Evolutionary conservation across 2,888 invertebrate genomes (phyloP).

Genomic region (Apodemia duryi): DNA sequence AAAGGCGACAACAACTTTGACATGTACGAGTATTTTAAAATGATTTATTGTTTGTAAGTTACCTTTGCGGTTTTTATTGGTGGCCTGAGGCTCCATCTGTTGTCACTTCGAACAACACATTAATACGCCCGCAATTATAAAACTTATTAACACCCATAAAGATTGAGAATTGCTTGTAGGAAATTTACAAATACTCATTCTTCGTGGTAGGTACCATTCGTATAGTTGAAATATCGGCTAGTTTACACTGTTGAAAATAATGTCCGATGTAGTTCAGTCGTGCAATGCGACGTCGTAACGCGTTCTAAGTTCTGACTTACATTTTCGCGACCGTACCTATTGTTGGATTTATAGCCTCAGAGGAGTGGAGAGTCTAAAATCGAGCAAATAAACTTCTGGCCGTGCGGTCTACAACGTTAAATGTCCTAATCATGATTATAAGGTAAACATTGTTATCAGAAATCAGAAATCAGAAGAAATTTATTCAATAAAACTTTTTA

Average conservation of each 20-base stretch:
- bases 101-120: conserved; percentile 4
- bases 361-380: conserved; percentile 12
- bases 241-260: conserved; percentile 39
- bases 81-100: conserved; percentile 11
- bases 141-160: background rate
- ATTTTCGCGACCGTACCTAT: conserved; percentile 24
- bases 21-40: conserved; percentile 14
- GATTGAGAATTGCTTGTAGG: conserved; percentile 13
- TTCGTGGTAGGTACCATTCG: conserved; percentile 23
- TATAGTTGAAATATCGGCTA: conserved; percentile 33
- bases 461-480: no score
- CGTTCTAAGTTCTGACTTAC: conserved; percentile 18
- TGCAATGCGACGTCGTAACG: conserved; percentile 27
- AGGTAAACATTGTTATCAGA: background rate
- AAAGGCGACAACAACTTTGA: conserved; percentile 13
- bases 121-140: background rate
- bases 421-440: conserved; percentile 1
- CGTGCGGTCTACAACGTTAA: conserved; percentile 10
- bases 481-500: no score
- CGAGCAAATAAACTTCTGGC: conserved; percentile 26
- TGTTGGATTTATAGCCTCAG: conserved; percentile 32
- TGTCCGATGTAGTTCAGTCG: conserved; percentile 27
- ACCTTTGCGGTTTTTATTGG: conserved; percentile 11
- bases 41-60: conserved; percentile 10
- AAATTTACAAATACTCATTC: conserved; percentile 24